Evolutionary conservation across 2,113 vertebrate species (phyloP), one percentile per base, ranked within the genome.

Genomic region (Larimichthys polyactis): DNA sequence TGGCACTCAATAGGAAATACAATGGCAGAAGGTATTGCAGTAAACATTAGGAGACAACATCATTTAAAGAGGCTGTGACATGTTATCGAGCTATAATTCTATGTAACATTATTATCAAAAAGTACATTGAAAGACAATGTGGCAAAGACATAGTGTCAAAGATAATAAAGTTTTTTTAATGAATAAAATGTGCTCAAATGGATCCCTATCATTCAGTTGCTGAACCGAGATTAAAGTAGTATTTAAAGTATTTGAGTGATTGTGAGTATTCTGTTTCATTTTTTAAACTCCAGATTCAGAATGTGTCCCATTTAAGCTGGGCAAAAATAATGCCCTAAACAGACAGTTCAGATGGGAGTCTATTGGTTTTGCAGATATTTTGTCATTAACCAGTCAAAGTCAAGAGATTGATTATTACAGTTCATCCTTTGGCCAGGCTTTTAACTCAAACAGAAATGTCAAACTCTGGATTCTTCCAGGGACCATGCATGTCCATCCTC

Each of bases 1-100:
- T 29, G 60, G 43, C 75, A 77, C 32, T 78, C 1, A 58, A 70
- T 2, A 76, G 48, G 71, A 85, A 84, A 84, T 54, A 27, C 22
- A 55, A 7, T 11, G 9, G 11, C n/a, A 43, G 4, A 57, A 3
- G 10, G 16, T 10, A 3, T 6, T 58, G 27, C n/a, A 67, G 15
- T 48, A 22, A 66, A 22, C 15, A 40, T 24, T 2, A 32, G 7
- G 11, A 44, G 19, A 68, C 20, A 57, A 10, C 22, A 43, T 29
- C 1, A 7, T 75, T 40, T 49, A 9, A 4, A 76, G 44, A 48
- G n/a, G 16, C 14, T 36, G 1, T n/a, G 10, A 55, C 54, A 1
- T 71, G 12, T 43, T 20, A 76, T n/a, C 0, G 40, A 40, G 16
- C 15, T n/a, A 12, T 14, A 2, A 48, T 22, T 70, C 20, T 14